These are phyloP conservation scores for Cavia aperea DNA, from an alignment of 2,113 vertebrate genomes.

Conservation along the genomic window DNA sequence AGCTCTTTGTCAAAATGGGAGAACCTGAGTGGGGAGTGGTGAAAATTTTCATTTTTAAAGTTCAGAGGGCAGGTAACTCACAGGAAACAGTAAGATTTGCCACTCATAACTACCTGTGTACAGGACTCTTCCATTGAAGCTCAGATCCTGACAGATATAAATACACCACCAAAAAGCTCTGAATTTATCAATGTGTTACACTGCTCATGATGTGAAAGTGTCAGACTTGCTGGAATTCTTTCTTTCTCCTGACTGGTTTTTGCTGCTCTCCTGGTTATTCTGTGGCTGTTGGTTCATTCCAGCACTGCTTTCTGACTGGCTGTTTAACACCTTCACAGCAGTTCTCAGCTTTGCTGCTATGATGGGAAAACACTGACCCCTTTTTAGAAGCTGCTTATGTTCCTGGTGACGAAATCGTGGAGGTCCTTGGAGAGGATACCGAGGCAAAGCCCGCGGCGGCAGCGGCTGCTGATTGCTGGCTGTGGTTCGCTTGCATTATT, in stretches of 20 bases:
- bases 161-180: slow-evolving; percentile 3
- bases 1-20: slow-evolving; percentile 1
- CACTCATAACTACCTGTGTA: neutral
- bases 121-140: neutral
- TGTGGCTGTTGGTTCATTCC: slow-evolving; percentile 74
- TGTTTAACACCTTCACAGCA: slow-evolving; percentile 78
- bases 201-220: neutral
- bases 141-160: neutral
- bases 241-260: slow-evolving; percentile 82
- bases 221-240: neutral
- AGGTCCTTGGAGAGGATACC: slow-evolving; percentile 87
- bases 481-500: slow-evolving; percentile 94
- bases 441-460: slow-evolving; percentile 76
- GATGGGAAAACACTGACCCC: slow-evolving; percentile 81
- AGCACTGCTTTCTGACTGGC: slow-evolving; percentile 76
- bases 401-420: slow-evolving; percentile 87
- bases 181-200: neutral
- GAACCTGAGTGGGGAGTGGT: neutral
- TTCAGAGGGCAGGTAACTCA: neutral
- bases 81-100: slow-evolving; percentile 3
- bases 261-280: slow-evolving; percentile 80
- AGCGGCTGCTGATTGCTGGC: slow-evolving; percentile 80
- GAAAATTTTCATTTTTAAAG: neutral
- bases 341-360: slow-evolving; percentile 87
- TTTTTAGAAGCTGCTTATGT: slow-evolving; percentile 88